Conservation (phyloP, 2,888 invertebrate genomes). For the Eristalis pertinax region DNA sequence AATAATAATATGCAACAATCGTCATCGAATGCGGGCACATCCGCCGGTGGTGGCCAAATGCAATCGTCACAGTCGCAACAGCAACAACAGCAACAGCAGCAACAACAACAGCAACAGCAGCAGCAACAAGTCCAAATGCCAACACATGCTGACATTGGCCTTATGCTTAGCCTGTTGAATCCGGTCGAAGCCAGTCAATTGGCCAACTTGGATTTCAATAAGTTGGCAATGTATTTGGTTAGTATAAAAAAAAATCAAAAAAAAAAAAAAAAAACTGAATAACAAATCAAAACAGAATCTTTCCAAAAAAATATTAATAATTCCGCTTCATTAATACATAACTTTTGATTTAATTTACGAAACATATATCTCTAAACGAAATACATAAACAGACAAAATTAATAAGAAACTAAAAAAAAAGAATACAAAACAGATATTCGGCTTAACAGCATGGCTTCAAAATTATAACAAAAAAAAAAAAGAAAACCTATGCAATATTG, state of each 20-base stretch:
- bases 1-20: constrained; percentile 71
- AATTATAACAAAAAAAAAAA: constrained; percentile 11
- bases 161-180: constrained; percentile 81
- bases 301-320: constrained; percentile 4
- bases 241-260: constrained; percentile 81
- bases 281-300: constrained; percentile 1
- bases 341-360: constrained; percentile 28
- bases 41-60: constrained; percentile 76
- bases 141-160: constrained; percentile 81
- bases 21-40: constrained; percentile 77
- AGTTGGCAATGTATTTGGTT: constrained; percentile 89
- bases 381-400: constrained; percentile 53
- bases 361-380: constrained; percentile 19
- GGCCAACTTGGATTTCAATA: constrained; percentile 89
- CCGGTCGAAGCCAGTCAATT: constrained; percentile 83
- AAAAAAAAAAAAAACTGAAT: constrained; percentile 71
- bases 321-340: constrained; percentile 54
- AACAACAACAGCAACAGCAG: constrained; percentile 75
- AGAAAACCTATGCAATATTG: neutral
- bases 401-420: constrained; percentile 13
- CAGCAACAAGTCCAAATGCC: constrained; percentile 79
- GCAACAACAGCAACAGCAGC: constrained; percentile 73
- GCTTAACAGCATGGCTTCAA: constrained; percentile 64
- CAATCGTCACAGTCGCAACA: constrained; percentile 74
- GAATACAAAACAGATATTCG: constrained; percentile 21